Conservation (phyloP, 2,113 vertebrate species). For the Callospermophilus lateralis region DNA sequence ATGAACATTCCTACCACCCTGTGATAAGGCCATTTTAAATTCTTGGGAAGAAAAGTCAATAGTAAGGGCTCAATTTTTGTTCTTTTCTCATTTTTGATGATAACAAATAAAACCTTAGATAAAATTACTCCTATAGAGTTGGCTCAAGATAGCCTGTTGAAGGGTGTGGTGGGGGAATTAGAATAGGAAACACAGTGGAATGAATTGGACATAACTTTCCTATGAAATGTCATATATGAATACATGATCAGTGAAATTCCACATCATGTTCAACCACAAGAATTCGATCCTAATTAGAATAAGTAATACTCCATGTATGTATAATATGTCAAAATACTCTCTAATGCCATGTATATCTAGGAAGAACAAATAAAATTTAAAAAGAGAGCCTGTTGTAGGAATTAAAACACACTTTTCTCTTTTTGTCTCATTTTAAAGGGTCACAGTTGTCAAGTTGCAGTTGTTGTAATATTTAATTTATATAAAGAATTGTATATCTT, state of each 20-base stretch:
- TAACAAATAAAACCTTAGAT: background rate
- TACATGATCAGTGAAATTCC: no score
- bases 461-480: background rate
- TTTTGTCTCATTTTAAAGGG: conserved; percentile 17
- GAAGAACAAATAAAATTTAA: background rate
- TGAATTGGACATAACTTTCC: no score
- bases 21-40: background rate
- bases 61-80: background rate
- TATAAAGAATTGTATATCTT: background rate
- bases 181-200: no score
- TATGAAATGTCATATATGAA: no score
- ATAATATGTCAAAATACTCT: no score
- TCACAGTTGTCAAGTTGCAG: background rate
- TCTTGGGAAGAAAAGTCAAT: background rate
- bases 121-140: background rate
- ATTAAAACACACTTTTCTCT: background rate
- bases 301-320: background rate
- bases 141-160: background rate
- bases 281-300: no score
- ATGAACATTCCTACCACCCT: background rate
- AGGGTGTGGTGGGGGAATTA: no score
- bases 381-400: background rate
- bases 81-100: background rate
- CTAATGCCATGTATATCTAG: no score
- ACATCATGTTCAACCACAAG: no score